Evolutionary conservation across 2,797 vertebrate genomes (phyloP), one percentile per base, ranked within the genome.

Genomic region (Sebastes ruberrimus): DNA sequence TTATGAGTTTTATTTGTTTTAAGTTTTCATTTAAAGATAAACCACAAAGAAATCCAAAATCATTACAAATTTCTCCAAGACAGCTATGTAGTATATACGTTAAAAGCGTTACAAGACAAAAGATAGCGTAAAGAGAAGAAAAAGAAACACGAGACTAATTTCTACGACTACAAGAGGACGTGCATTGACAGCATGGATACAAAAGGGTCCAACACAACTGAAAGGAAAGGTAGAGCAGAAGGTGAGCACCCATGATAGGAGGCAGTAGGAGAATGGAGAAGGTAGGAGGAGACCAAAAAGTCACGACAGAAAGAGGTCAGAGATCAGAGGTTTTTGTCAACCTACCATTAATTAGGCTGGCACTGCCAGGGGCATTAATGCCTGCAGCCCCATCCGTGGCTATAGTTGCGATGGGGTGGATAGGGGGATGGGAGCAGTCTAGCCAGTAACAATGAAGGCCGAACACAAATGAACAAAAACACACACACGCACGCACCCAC

Each of bases 281-380:
- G 82, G 80, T 59, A 80, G 76, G 65, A 84, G 77, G 71, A 80
- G 77, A 38, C 35, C 88, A 79, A 90, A 82, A 89, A 52, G 85
- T 90, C 89, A 94, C 84, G 22, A 93, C 88, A 92, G 80, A 89
- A 82, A 94, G 65, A 95, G 90, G 92, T 94, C 93, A 95, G 92
- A 93, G 92, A 95, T 90, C 89, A 88, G 88, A 89, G 84, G 82
- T 90, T 89, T 53, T 90, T 76, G 76, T 96, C 96, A 96, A 99
- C 98, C 93, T 99, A 99, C 98, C 98, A 99, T 99, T 99, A 97
- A 99, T 98, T 96, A 99, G 97, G 97, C 95, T 98, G 97, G 97
- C 94, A 97, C 96, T 97, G 97, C 97, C 98, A 91, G 97, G 95
- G 96, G 97, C 96, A 95, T 97, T 98, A 96, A 97, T 95, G 95